These are phyloP conservation scores for Nymphalis c-album DNA, from an alignment of 2,888 invertebrate genomes.

Conservation along the genomic window DNA sequence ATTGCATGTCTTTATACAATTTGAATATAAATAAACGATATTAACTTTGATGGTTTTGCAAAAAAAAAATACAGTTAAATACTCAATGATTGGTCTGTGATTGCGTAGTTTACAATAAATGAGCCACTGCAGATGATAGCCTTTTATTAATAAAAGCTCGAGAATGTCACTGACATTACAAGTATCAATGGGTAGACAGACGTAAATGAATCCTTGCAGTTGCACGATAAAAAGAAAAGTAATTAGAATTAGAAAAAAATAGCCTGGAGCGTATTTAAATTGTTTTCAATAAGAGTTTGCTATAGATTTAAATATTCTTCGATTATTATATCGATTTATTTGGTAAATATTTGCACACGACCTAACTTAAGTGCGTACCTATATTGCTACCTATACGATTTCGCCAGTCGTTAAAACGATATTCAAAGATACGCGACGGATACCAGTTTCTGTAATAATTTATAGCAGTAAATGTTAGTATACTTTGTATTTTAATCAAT, in stretches of 20 bases:
- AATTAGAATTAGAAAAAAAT: constrained; percentile 1
- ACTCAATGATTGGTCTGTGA: not conserved
- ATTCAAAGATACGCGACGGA: too few relatives aligned
- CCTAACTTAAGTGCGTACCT: too few relatives aligned
- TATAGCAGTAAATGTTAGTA: too few relatives aligned
- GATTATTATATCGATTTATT: too few relatives aligned
- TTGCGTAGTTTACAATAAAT: not conserved
- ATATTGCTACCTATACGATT: too few relatives aligned
- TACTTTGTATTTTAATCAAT: constrained; percentile 41
- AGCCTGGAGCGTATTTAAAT: not conserved
- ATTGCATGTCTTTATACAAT: too few relatives aligned
- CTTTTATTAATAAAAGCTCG: not conserved
- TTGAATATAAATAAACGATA: too few relatives aligned
- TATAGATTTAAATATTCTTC: too few relatives aligned
- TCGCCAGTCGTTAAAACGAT: too few relatives aligned
- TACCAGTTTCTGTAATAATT: too few relatives aligned
- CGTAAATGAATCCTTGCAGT: not conserved
- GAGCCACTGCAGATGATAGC: not conserved
- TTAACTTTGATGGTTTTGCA: not conserved
- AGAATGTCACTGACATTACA: not conserved
- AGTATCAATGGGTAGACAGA: constrained; percentile 5
- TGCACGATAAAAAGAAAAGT: constrained; percentile 1
- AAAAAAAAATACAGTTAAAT: not conserved
- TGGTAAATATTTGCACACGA: too few relatives aligned
- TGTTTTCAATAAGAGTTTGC: not conserved